Conservation (phyloP, 2,888 invertebrate species). For the Microctonus brassicae region DNA sequence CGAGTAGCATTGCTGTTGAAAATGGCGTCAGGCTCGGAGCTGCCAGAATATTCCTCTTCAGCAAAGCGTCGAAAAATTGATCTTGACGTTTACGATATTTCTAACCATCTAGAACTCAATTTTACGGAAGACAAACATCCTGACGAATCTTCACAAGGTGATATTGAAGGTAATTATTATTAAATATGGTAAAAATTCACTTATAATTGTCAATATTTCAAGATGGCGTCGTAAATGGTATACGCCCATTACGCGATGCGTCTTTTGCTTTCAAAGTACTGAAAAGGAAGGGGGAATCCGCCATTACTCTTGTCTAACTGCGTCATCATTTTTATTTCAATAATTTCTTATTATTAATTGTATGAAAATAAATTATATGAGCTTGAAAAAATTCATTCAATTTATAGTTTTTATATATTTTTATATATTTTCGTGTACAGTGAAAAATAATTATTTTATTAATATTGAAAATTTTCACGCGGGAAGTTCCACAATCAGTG, state of each 20-base stretch:
- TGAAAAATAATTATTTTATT: conserved; percentile 29
- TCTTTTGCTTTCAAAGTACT: conserved; percentile 46
- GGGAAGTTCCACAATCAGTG: conserved; percentile 56
- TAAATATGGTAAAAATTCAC: conserved; percentile 57
- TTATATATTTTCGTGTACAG: conserved; percentile 8
- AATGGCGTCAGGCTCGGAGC: conserved; percentile 69
- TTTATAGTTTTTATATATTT: conserved; percentile 7
- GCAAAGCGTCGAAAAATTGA: conserved; percentile 67
- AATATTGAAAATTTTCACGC: conserved; percentile 49
- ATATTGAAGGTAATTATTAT: conserved; percentile 63
- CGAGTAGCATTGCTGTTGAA: conserved; percentile 65
- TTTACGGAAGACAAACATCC: conserved; percentile 53
- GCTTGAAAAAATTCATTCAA: not conserved
- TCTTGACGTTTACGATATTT: conserved; percentile 52
- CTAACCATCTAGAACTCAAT: conserved; percentile 53
- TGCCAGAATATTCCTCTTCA: conserved; percentile 67
- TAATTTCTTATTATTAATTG: conserved; percentile 31
- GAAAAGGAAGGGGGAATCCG: conserved; percentile 50
- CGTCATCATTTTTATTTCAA: conserved; percentile 47
- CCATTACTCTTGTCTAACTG: conserved; percentile 60
- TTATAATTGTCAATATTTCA: conserved; percentile 56
- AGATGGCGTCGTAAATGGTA: conserved; percentile 61
- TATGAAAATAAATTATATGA: not conserved
- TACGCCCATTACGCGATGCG: conserved; percentile 53
- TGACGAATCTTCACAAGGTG: conserved; percentile 53